Conservation (phyloP, 2,113 vertebrate species). For the Calyptomena viridis region DNA sequence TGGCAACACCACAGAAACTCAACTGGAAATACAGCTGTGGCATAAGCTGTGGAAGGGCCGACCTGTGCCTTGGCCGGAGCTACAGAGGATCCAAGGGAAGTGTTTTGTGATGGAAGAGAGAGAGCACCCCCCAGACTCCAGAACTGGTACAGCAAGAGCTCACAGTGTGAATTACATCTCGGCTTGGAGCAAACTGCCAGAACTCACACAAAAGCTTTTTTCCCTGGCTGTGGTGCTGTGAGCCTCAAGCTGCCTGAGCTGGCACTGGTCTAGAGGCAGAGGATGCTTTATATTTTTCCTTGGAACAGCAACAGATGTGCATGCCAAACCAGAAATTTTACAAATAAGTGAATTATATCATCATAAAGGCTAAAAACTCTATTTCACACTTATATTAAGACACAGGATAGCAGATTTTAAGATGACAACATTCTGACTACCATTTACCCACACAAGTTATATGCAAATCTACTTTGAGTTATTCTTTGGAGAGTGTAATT, state of each 20-base stretch:
- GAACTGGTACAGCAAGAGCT: not conserved
- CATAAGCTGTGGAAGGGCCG: rapidly evolving
- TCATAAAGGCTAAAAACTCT: not conserved
- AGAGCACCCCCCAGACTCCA: not conserved
- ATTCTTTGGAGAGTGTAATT: rapidly evolving
- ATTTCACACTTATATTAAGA: not conserved
- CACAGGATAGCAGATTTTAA: not conserved
- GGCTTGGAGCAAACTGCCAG: not conserved
- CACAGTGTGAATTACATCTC: not conserved
- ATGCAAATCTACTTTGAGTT: not conserved
- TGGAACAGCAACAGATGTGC: not conserved
- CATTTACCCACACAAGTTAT: not conserved
- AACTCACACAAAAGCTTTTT: not conserved
- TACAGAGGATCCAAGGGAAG: too few relatives aligned
- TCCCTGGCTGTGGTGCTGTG: not conserved
- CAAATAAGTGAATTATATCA: not conserved
- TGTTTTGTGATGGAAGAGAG: not conserved
- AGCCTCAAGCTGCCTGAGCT: not conserved
- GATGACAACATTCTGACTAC: not conserved
- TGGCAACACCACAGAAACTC: not conserved
- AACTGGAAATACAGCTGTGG: not conserved
- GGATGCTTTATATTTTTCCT: not conserved
- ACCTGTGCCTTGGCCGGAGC: rapidly evolving
- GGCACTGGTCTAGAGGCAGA: too few relatives aligned
- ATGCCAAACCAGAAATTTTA: not conserved